Evolutionary conservation across 2,888 invertebrate species (phyloP), one percentile per base, ranked within the genome.

Genomic region (Acleris emargana): DNA sequence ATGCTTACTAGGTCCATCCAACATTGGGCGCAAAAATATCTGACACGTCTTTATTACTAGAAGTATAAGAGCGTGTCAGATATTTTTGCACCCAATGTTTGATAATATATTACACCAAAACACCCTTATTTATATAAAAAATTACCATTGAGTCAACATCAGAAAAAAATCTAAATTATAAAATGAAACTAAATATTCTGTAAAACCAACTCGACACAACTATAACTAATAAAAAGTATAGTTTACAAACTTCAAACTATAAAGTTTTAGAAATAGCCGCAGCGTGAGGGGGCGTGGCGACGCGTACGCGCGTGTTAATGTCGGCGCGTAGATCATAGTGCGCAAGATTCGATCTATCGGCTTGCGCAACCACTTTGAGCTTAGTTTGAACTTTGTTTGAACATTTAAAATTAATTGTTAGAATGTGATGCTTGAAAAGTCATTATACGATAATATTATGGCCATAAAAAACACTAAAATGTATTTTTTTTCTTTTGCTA

Each of bases 251-350:
- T 47, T 28, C 52, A 13, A 45, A 45, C 16, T 57, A 57, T 57
- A 57, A 43, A 52, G 38, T 38, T 25, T 17, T 28, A 17, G 45
- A 45, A 17, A 45, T 16, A 45, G 7, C 16, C 43, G 38, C 58
- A 58, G 64, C 64, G 64, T 60, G 64, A 64, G 64, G 28, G 59
- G 64, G 64, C 59, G 64, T 58, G 59, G 54, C 64, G 43, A 42
- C 45, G 54, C 54, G 45, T 28, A 50, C 54, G 63, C 52, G 59
- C 54, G 64, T 20, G 64, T 60, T 64, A 64, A 64, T 60, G 64
- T 60, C 64, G 49, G 64, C 64, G 59, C 59, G 64, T 64, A 64
- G 64, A 64, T 64, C 64, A 64, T 25, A 20, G 38, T 60, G 64
- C 64, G 64, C 64, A 6, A n/a, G 64, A 64, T 64, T 28, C 50